These are phyloP conservation scores for Calliopsis andreniformis DNA, from an alignment of 1,140 invertebrate genomes.

Conservation along the genomic window DNA sequence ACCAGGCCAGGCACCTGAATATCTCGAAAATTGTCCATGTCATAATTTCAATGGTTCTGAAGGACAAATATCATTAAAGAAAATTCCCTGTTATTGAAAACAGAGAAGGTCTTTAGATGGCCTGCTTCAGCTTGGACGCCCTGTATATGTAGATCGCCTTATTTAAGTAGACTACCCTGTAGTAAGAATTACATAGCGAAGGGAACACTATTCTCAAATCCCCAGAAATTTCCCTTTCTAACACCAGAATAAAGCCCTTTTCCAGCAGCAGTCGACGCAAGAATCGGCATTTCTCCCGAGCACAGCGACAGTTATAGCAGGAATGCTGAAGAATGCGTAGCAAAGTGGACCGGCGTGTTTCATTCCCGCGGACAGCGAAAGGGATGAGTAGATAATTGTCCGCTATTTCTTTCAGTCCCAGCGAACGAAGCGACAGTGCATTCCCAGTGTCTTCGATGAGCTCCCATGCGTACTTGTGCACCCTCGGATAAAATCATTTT, in stretches of 20 bases:
- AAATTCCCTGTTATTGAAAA: too few relatives aligned
- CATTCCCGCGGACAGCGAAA: slow-evolving; percentile 25
- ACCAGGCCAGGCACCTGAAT: neutral
- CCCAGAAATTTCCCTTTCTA: slow-evolving; percentile 44
- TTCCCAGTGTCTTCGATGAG: slow-evolving; percentile 12
- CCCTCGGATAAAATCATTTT: slow-evolving; percentile 28
- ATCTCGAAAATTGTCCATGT: too few relatives aligned
- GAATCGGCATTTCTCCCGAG: slow-evolving; percentile 42
- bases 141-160: too few relatives aligned
- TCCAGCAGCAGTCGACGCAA: slow-evolving; percentile 19
- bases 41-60: too few relatives aligned
- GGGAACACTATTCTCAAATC: too few relatives aligned
- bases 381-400: slow-evolving; percentile 49
- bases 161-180: too few relatives aligned
- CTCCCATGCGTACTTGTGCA: slow-evolving; percentile 1
- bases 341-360: slow-evolving; percentile 34
- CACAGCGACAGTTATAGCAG: slow-evolving; percentile 32
- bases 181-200: too few relatives aligned
- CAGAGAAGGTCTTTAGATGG: too few relatives aligned
- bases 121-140: too few relatives aligned
- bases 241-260: slow-evolving; percentile 36
- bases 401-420: slow-evolving; percentile 8
- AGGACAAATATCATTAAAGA: too few relatives aligned
- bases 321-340: slow-evolving; percentile 47
- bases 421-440: slow-evolving; percentile 2